Conservation (phyloP, 2,888 invertebrate species). For the Ochropleura plecta region DNA sequence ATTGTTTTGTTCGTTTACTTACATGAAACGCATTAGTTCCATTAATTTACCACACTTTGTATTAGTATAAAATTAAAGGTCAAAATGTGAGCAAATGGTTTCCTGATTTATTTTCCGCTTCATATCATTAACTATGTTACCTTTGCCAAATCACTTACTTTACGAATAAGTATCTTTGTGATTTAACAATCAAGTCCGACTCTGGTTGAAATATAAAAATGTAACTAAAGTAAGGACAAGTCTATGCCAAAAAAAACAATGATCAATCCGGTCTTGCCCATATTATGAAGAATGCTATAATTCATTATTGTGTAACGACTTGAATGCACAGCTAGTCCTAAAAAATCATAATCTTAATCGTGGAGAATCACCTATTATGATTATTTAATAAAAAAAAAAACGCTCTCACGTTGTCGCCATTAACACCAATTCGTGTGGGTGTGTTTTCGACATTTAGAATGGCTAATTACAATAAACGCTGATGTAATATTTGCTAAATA, state of each 20-base stretch:
- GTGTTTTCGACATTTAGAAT: conserved; percentile 43
- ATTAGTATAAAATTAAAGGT: conserved; percentile 13
- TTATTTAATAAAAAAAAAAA: conserved; percentile 15
- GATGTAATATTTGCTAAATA: conserved; percentile 56
- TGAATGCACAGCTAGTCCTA: conserved; percentile 3
- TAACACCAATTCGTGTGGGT: conserved; percentile 46
- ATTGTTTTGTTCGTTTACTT: conserved; percentile 28
- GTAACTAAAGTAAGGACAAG: conserved; percentile 13
- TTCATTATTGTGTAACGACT: conserved; percentile 15
- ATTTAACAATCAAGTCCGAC: conserved; percentile 27
- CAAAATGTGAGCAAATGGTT: background rate
- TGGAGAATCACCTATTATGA: conserved; percentile 10
- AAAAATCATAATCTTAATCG: conserved; percentile 14
- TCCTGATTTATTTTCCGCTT: conserved; percentile 1
- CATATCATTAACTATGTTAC: conserved; percentile 16
- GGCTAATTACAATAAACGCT: conserved; percentile 44
- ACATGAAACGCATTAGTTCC: conserved; percentile 20
- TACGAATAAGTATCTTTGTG: conserved; percentile 41
- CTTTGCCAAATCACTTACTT: conserved; percentile 21
- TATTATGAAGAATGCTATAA: background rate
- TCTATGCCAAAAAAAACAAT: conserved; percentile 12
- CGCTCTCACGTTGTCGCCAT: conserved; percentile 31
- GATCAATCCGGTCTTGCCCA: background rate
- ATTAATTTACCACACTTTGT: conserved; percentile 2
- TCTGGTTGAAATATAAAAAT: conserved; percentile 7